Conservation (phyloP, 2,113 vertebrate genomes). For the Ancistrus triradiatus region DNA sequence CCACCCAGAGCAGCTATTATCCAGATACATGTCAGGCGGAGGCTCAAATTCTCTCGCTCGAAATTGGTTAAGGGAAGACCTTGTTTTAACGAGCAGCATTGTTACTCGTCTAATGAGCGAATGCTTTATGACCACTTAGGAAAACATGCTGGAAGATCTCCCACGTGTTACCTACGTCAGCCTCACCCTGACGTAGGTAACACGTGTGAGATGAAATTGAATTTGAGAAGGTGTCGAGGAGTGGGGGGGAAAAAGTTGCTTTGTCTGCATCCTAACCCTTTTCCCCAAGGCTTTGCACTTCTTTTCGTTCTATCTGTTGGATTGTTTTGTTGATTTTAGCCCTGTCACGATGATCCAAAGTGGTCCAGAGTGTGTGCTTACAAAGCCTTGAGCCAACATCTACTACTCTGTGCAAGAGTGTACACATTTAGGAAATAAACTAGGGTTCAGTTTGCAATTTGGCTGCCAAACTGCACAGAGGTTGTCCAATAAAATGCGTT, state of each 20-base stretch:
- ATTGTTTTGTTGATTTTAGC: background rate
- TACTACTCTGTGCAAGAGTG: no score
- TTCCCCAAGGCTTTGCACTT: background rate
- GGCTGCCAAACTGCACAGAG: no score
- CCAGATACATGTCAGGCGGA: background rate
- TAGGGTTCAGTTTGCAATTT: no score
- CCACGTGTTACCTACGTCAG: background rate
- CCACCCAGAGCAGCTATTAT: background rate
- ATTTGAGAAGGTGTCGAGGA: background rate
- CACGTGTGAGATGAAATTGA: background rate
- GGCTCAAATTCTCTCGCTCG: background rate
- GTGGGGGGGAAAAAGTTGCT: background rate
- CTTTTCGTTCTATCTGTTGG: background rate
- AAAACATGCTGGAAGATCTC: background rate
- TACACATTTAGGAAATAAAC: no score
- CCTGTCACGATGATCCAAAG: background rate
- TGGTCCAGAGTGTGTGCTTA: background rate
- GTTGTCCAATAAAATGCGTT: no score
- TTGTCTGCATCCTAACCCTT: background rate
- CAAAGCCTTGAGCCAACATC: no score
- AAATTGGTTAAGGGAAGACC: background rate
- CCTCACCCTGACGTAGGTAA: background rate
- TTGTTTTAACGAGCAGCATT: background rate
- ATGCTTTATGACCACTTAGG: background rate
- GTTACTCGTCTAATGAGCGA: background rate